Conservation (phyloP, 2,797 vertebrate genomes). For the Onychomys leucogaster region DNA sequence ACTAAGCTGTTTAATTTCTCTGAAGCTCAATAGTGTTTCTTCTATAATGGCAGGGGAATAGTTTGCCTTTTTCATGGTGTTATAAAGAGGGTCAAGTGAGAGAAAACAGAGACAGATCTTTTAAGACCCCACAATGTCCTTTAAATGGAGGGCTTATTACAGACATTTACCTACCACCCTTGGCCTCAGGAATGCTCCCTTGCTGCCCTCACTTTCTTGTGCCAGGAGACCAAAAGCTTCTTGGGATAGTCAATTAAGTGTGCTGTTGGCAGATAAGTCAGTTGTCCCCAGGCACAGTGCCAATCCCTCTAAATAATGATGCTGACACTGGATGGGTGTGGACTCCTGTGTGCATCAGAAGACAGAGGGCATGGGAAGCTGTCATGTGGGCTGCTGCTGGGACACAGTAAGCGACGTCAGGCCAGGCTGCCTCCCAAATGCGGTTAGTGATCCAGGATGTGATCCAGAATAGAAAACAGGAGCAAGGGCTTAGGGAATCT, state of each 20-base stretch:
- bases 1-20: background rate
- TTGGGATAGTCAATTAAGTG: conserved; percentile 20
- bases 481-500: background rate
- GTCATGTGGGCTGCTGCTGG: background rate
- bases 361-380: background rate
- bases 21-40: background rate
- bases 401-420: background rate
- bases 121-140: background rate
- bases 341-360: background rate
- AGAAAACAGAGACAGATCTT: background rate
- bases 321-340: background rate
- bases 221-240: background rate
- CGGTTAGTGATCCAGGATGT: background rate
- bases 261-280: conserved; percentile 27
- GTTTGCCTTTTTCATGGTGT: background rate
- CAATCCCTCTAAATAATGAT: conserved; percentile 24
- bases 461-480: background rate
- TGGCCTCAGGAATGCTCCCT: background rate
- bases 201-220: background rate
- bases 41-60: background rate
- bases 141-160: conserved; percentile 1
- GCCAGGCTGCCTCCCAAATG: background rate
- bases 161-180: background rate
- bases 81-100: background rate
- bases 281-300: conserved; percentile 14